Evolutionary conservation across 1,140 invertebrate genomes (phyloP).

Genomic region (Polyergus mexicanus): DNA sequence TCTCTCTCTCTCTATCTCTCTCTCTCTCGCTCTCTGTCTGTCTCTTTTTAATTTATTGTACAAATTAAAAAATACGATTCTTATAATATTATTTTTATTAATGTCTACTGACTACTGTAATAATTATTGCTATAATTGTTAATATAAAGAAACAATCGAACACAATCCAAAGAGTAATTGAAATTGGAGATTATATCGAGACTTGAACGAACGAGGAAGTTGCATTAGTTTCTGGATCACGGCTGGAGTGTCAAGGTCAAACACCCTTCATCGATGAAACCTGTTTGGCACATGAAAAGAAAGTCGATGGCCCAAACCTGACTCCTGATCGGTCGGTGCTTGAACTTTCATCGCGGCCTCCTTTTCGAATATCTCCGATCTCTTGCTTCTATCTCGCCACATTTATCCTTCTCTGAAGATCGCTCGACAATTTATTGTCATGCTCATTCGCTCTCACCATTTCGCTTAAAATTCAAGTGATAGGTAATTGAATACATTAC

Average conservation of each 20-base stretch:
- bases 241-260: constrained; percentile 53
- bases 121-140: not conserved
- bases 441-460: constrained; percentile 23
- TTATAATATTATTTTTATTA: not conserved
- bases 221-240: constrained; percentile 47
- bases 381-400: constrained; percentile 25
- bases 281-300: constrained; percentile 69
- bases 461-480: constrained; percentile 29
- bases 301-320: constrained; percentile 70
- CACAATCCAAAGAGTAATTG: not conserved
- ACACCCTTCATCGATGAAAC: constrained; percentile 51
- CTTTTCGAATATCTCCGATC: constrained; percentile 57
- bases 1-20: not conserved
- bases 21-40: not conserved
- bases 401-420: constrained; percentile 9
- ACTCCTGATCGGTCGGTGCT: constrained; percentile 57
- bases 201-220: not conserved
- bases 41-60: not conserved
- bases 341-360: constrained; percentile 66
- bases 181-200: not conserved
- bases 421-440: constrained; percentile 3
- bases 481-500: constrained; percentile 9
- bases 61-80: not conserved
- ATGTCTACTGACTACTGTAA: not conserved
- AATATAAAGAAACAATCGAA: not conserved